phyloP scores from a whole-genome alignment of 2,113 vertebrate genomes.

The Hirundichthys speculiger region DNA sequence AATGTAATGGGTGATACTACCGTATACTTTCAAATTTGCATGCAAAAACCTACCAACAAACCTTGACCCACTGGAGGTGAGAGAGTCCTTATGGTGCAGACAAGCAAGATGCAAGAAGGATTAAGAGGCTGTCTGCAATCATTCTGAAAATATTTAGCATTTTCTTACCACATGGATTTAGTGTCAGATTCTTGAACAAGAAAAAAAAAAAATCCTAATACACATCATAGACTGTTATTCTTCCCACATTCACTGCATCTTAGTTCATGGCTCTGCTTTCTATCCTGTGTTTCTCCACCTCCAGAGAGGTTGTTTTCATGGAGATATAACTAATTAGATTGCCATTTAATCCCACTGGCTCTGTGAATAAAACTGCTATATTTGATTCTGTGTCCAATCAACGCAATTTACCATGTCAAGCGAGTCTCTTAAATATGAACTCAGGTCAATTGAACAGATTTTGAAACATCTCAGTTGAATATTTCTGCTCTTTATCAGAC shows the following conservation, averaged over 20 bases:
- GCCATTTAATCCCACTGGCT: constrained; percentile 73
- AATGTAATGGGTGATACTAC: no score
- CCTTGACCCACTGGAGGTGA: not conserved
- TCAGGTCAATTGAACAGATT: constrained; percentile 57
- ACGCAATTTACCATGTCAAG: constrained; percentile 58
- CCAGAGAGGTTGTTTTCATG: constrained; percentile 71
- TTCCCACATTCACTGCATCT: constrained; percentile 23
- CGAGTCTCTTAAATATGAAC: constrained; percentile 47
- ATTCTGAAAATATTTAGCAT: not conserved
- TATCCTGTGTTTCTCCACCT: constrained; percentile 50
- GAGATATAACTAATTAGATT: constrained; percentile 79
- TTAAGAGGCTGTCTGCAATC: not conserved
- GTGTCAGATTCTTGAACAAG: not conserved
- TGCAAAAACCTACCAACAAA: not conserved
- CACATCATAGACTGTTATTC: constrained; percentile 23
- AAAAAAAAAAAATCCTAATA: constrained; percentile 11
- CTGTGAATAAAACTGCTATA: constrained; percentile 73
- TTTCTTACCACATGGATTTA: not conserved
- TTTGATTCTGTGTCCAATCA: constrained; percentile 77
- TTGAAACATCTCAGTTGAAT: constrained; percentile 45
- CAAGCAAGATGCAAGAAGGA: not conserved
- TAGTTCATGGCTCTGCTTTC: constrained; percentile 33
- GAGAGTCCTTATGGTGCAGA: not conserved
- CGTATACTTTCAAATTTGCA: not conserved
- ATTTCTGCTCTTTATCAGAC: constrained; percentile 43